These are phyloP conservation scores for Mixornis gularis DNA, from an alignment of 2,113 vertebrate genomes.

Conservation along the genomic window DNA sequence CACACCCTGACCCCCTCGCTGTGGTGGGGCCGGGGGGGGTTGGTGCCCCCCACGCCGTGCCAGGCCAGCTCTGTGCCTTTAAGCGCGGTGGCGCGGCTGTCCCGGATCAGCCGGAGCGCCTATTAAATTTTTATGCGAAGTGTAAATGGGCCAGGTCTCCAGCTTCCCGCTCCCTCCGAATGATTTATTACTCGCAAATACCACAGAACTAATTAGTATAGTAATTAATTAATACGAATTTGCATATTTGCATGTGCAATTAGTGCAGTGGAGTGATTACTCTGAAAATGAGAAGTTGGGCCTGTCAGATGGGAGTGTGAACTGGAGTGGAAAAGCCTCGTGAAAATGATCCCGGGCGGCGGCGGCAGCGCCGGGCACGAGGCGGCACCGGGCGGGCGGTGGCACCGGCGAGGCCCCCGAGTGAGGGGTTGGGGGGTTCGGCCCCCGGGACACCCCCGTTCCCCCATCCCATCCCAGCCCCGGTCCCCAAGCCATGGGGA, in stretches of 20 bases:
- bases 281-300: conserved; percentile 92
- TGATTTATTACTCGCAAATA: conserved; percentile 99
- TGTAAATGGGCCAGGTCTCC: conserved; percentile 86
- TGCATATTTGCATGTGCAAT: conserved; percentile 99
- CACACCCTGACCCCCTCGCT: accelerated
- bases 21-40: accelerated
- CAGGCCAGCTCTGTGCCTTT: conserved; percentile 71
- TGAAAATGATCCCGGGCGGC: conserved; percentile 72
- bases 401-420: background rate
- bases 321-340: conserved; percentile 81
- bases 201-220: conserved; percentile 99
- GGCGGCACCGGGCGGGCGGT: background rate
- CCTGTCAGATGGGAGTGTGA: conserved; percentile 83
- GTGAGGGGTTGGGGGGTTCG: accelerated
- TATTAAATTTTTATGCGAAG: conserved; percentile 86
- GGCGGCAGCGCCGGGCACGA: background rate
- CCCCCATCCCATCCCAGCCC: background rate
- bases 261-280: conserved; percentile 92
- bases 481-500: background rate
- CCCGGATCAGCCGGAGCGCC: conserved; percentile 81
- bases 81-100: conserved; percentile 67
- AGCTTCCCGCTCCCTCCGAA: conserved; percentile 90
- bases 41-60: background rate
- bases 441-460: background rate
- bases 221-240: conserved; percentile 99